These are phyloP conservation scores for Calidris pugnax DNA, from an alignment of 2,113 vertebrate genomes.

Conservation along the genomic window DNA sequence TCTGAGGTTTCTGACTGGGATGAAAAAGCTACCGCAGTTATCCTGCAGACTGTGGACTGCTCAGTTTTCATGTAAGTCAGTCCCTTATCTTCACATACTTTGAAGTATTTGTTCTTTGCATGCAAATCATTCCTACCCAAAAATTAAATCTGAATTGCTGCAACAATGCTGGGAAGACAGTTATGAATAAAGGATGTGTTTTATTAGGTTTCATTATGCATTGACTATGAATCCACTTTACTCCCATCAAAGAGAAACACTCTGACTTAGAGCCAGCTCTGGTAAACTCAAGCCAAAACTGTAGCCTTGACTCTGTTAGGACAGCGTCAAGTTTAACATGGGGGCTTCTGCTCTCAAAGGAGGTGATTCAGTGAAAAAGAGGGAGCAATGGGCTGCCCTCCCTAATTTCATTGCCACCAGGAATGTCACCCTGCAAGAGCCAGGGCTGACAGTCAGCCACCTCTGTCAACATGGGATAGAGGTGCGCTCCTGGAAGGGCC, in stretches of 20 bases:
- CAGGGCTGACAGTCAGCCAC: background rate
- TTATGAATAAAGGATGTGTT: background rate
- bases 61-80: background rate
- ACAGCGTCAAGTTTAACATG: background rate
- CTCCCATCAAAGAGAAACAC: background rate
- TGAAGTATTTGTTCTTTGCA: conserved; percentile 17
- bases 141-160: conserved; percentile 11
- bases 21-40: background rate
- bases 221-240: background rate
- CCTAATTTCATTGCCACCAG: background rate
- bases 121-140: background rate
- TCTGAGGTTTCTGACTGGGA: background rate
- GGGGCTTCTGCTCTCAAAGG: background rate
- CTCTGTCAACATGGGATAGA: background rate
- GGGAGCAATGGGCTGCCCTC: background rate
- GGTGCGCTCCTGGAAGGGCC: background rate
- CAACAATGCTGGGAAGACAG: background rate
- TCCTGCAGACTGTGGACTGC: background rate
- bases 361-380: background rate
- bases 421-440: background rate
- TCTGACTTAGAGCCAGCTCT: background rate
- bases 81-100: conserved; percentile 16
- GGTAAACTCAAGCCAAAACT: background rate
- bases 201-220: background rate
- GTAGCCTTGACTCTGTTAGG: background rate